Evolutionary conservation across 2,113 vertebrate species (phyloP).

Genomic region (Miniopterus natalensis): DNA sequence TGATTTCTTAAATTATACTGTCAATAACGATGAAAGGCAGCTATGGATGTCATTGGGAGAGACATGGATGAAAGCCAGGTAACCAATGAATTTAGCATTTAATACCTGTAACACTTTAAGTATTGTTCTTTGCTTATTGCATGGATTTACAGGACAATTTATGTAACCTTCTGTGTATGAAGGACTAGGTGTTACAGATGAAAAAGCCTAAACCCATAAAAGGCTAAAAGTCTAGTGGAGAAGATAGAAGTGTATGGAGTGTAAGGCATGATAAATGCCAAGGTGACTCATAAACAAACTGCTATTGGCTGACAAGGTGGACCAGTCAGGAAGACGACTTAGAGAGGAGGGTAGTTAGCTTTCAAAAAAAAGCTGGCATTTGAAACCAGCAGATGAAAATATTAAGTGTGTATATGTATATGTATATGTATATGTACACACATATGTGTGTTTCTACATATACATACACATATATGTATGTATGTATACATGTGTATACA

Average conservation of each 20-base stretch:
- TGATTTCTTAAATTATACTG: conserved; percentile 92
- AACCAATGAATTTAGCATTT: background rate
- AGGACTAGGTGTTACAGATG: background rate
- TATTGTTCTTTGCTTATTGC: background rate
- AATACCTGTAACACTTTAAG: background rate
- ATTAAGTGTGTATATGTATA: background rate
- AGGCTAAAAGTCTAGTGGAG: background rate
- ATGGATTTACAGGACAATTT: background rate
- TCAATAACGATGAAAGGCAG: conserved; percentile 93
- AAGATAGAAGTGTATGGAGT: background rate
- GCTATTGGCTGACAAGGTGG: background rate
- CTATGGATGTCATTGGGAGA: conserved; percentile 95
- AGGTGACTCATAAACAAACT: background rate
- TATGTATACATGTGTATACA: background rate
- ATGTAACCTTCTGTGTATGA: background rate
- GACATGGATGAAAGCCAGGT: conserved; percentile 96
- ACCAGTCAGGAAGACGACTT: background rate
- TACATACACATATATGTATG: background rate
- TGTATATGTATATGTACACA: no score
- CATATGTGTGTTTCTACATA: background rate
- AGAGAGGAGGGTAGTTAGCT: background rate
- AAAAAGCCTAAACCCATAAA: background rate
- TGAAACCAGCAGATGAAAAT: background rate
- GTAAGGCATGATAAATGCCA: background rate
- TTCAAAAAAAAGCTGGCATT: background rate